Conservation (phyloP, 2,113 vertebrate genomes). For the Formicarius rufipectus region DNA sequence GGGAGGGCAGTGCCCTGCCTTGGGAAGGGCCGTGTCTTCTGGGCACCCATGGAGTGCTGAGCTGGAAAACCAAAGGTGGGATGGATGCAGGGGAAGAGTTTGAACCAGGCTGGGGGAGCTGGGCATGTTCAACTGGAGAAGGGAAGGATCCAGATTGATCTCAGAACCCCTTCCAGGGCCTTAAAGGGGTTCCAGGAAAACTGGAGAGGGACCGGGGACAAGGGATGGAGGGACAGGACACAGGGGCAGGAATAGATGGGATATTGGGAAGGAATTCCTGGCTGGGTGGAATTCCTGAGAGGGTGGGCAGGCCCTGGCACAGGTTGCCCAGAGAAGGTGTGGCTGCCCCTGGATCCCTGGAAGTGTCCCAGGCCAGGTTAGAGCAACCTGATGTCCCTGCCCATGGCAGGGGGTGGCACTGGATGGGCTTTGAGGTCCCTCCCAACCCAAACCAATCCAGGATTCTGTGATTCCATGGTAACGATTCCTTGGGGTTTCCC, state of each 20-base stretch:
- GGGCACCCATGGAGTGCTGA: neutral
- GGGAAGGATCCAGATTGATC: neutral
- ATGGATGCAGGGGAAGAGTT: neutral
- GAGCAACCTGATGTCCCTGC: neutral
- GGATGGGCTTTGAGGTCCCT: neutral
- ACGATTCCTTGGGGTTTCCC: neutral
- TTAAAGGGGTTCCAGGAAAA: neutral
- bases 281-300: no score
- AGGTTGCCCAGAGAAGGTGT: neutral
- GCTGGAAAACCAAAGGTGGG: neutral
- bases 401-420: neutral
- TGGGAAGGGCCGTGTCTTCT: accelerated
- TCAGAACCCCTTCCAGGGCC: neutral
- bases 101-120: neutral
- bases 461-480: neutral
- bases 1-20: neutral
- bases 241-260: neutral
- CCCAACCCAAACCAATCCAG: neutral
- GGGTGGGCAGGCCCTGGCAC: no score
- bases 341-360: neutral
- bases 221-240: neutral
- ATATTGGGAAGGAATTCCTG: neutral
- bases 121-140: neutral
- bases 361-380: neutral
- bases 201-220: neutral